Evolutionary conservation across 1,140 invertebrate species (phyloP), one percentile per base, ranked within the genome.

Genomic region (Zaprionus lachaisei): DNA sequence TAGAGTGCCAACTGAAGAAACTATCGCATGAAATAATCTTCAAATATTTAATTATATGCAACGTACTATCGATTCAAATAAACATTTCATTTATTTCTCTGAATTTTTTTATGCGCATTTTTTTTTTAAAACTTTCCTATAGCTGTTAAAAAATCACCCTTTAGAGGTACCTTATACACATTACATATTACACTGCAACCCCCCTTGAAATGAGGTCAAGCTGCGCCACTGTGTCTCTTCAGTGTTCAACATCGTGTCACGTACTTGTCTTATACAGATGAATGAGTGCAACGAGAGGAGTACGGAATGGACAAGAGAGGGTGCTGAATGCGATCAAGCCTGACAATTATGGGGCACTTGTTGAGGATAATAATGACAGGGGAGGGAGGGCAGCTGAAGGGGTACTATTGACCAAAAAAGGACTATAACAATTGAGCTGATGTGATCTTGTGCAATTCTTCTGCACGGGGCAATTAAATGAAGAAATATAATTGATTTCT

Each of bases 331-430:
- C 79, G 79, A 89, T 89, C 81, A 90, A 89, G 77, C 75, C 84
- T 78, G 79, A 65, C 77, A 77, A 90, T 90, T 90, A 82, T 85
- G 71, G 62, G 71, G 81, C 85, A 90, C 80, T 82, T 82, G 81
- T 90, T 72, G 31, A 63, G 77, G 72, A 85, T 76, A 74, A 90
- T 84, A 84, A 89, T 84, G 79, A 80, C 72, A 81, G 2, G 1
- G 0, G 79, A n/a, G 20, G 70, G 57, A 67, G 47, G 62, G 34
- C 28, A 31, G 28, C 1, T 31, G 6, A 7, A 51, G 28, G 17
- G 14, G 37, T 4, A 14, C 37, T 22, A 34, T 55, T 17, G 54
- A 51, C 56, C 56, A 28, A 49, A 54, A 24, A 69, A 60, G 41
- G 54, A 9, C 54, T 47, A 37, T n/a, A 63, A 22, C 56, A 20